Conservation (phyloP, 2,888 invertebrate genomes). For the Dicranocentrus wangi region DNA sequence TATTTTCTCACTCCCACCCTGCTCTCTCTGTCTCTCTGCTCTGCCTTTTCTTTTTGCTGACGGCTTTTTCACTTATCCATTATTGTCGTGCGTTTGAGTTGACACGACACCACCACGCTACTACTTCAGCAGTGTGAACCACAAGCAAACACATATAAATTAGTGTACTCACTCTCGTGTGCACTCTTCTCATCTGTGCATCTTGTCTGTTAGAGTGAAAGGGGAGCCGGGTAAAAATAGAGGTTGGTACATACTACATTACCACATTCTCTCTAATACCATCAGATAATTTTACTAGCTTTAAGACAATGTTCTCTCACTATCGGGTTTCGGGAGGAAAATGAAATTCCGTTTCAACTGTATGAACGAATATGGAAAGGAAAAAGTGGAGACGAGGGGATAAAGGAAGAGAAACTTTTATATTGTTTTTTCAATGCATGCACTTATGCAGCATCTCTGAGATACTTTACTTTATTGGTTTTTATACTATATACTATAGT, state of each 20-base stretch:
- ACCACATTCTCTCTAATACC: slow-evolving; percentile 25
- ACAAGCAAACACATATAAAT: slow-evolving; percentile 20
- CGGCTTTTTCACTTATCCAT: slow-evolving; percentile 58
- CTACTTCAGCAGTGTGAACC: slow-evolving; percentile 22
- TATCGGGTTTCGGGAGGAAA: slow-evolving; percentile 15
- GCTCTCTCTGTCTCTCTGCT: slow-evolving; percentile 36
- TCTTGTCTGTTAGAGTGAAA: not conserved
- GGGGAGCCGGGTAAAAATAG: not conserved
- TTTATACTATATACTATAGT: too few relatives aligned
- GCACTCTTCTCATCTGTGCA: too few relatives aligned
- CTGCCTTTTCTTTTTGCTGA: slow-evolving; percentile 49
- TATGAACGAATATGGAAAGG: slow-evolving; percentile 16
- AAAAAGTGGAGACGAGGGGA: not conserved
- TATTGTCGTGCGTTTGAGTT: slow-evolving; percentile 42
- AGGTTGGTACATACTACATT: not conserved
- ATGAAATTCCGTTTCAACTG: slow-evolving; percentile 22
- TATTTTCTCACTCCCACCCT: slow-evolving; percentile 57
- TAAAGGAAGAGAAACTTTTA: not conserved
- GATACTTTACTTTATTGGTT: not conserved
- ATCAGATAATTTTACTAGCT: slow-evolving; percentile 29
- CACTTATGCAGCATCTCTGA: not conserved
- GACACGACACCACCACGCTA: slow-evolving; percentile 18
- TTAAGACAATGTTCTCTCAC: slow-evolving; percentile 9
- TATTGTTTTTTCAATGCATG: slow-evolving; percentile 4
- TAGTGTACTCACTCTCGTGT: slow-evolving; percentile 9